Evolutionary conservation across 2,888 invertebrate genomes (phyloP).

Genomic region (Hecatera dysodea): DNA sequence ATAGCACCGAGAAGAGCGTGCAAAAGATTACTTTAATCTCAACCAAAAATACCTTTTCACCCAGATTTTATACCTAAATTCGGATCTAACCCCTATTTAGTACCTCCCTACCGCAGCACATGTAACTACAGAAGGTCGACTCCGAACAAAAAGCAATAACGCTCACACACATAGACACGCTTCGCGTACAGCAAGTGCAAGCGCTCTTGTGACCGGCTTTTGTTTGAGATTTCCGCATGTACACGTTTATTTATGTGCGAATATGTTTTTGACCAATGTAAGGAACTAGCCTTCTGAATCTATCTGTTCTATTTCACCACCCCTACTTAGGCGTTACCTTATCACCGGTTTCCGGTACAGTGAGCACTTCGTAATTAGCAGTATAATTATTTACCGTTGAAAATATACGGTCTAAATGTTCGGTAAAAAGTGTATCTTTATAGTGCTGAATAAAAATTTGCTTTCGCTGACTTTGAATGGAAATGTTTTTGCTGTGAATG

Average conservation of each 20-base stretch:
- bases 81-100: slow-evolving; percentile 48
- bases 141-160: background rate
- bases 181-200: background rate
- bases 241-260: no score
- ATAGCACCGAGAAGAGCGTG: slow-evolving; percentile 13
- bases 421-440: slow-evolving; percentile 48
- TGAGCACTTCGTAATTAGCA: slow-evolving; percentile 71
- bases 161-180: background rate
- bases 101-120: slow-evolving; percentile 4
- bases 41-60: slow-evolving; percentile 46
- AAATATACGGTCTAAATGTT: slow-evolving; percentile 62
- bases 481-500: slow-evolving; percentile 19
- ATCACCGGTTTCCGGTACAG: slow-evolving; percentile 73
- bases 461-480: slow-evolving; percentile 20
- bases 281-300: slow-evolving; percentile 13
- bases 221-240: background rate
- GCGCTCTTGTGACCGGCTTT: background rate
- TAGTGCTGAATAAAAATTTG: slow-evolving; percentile 25
- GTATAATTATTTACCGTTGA: slow-evolving; percentile 70
- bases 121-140: background rate
- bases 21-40: slow-evolving; percentile 50
- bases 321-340: slow-evolving; percentile 62
- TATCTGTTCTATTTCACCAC: background rate
- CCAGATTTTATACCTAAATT: slow-evolving; percentile 45
- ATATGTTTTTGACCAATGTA: accelerated